These are phyloP conservation scores for Cephus cinctus DNA, from an alignment of 1,140 invertebrate species.

Conservation along the genomic window DNA sequence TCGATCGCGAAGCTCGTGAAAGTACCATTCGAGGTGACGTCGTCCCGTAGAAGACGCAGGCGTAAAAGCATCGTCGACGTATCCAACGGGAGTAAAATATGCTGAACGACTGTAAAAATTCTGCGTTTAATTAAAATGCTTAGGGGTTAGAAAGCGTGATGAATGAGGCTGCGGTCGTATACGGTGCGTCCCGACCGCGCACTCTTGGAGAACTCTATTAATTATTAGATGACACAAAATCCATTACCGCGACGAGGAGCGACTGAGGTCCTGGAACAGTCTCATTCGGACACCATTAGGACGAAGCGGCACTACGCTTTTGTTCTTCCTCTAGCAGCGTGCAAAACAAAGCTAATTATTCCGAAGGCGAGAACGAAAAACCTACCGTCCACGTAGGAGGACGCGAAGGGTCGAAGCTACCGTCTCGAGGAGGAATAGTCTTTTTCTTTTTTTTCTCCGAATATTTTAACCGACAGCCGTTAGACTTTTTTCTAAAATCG, in stretches of 20 bases:
- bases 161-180: slow-evolving; percentile 38
- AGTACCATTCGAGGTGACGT: no score
- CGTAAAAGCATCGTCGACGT: no score
- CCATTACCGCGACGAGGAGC: slow-evolving; percentile 49
- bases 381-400: background rate
- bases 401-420: slow-evolving; percentile 1
- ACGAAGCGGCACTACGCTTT: slow-evolving; percentile 9
- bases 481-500: no score
- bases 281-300: slow-evolving; percentile 42
- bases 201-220: slow-evolving; percentile 52
- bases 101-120: background rate
- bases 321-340: slow-evolving; percentile 9
- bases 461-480: no score
- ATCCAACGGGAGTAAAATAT: no score
- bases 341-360: slow-evolving; percentile 5
- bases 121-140: slow-evolving; percentile 54
- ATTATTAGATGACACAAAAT: slow-evolving; percentile 57
- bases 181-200: slow-evolving; percentile 6
- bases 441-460: no score
- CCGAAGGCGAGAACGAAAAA: background rate
- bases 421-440: slow-evolving; percentile 5
- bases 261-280: slow-evolving; percentile 39
- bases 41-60: no score
- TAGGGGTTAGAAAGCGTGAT: slow-evolving; percentile 56
- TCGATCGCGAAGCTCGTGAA: no score